These are phyloP conservation scores for Otolemur garnettii DNA, from an alignment of 2,113 vertebrate species.

Conservation along the genomic window DNA sequence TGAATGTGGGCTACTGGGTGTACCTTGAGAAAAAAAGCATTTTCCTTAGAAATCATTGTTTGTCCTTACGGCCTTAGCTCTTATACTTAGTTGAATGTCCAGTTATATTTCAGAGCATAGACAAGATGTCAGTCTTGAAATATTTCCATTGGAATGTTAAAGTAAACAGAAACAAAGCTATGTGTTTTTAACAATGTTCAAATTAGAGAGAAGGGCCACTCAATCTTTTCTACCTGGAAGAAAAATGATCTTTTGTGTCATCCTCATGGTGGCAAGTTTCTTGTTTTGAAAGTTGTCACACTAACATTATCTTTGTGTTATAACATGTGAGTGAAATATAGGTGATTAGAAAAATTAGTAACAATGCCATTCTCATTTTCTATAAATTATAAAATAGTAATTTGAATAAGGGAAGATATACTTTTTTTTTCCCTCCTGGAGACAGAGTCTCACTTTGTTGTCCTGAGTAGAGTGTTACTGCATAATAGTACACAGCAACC, in stretches of 20 bases:
- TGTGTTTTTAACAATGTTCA: not conserved
- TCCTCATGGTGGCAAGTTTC: not conserved
- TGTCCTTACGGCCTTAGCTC: not conserved
- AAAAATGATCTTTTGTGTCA: not conserved
- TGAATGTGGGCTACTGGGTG: not conserved
- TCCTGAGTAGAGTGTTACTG: too few relatives aligned
- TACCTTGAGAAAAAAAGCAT: not conserved
- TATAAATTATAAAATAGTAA: not conserved
- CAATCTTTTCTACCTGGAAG: not conserved
- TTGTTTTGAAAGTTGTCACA: not conserved
- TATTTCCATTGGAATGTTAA: not conserved
- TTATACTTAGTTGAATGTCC: not conserved
- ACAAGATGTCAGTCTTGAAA: not conserved
- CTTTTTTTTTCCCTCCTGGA: too few relatives aligned
- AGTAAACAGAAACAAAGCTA: not conserved
- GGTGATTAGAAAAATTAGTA: not conserved
- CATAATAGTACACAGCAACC: too few relatives aligned
- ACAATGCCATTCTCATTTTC: not conserved
- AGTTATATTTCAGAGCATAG: not conserved
- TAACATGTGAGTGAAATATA: not conserved
- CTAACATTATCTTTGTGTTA: not conserved
- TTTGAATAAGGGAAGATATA: not conserved
- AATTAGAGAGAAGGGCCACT: not conserved
- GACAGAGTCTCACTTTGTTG: too few relatives aligned
- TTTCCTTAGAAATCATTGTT: not conserved